These are phyloP conservation scores for Agrochola lota DNA, from an alignment of 2,888 invertebrate genomes.

Conservation along the genomic window DNA sequence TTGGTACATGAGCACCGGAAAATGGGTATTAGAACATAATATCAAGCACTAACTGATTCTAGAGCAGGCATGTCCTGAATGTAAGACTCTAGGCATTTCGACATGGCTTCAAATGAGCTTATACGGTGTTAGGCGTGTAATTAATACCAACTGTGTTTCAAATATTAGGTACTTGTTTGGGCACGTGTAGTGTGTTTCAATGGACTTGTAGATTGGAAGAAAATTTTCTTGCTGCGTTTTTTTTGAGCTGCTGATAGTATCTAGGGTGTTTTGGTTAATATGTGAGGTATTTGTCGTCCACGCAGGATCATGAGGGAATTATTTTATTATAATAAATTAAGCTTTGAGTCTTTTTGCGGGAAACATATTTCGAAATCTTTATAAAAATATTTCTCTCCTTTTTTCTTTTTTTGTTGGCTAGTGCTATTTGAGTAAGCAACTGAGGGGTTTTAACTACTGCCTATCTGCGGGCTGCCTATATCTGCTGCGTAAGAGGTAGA, in stretches of 20 bases:
- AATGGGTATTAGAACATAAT: constrained; percentile 40
- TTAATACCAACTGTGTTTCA: constrained; percentile 33
- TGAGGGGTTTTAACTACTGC: no score
- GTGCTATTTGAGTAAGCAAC: not conserved
- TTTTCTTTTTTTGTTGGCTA: not conserved
- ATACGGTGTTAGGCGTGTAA: constrained; percentile 30
- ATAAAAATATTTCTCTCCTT: no score
- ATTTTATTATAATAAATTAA: not conserved
- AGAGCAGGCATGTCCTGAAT: constrained; percentile 34
- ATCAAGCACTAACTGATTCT: constrained; percentile 33
- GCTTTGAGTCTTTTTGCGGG: not conserved
- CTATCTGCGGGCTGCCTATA: no score
- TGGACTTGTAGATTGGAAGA: not conserved
- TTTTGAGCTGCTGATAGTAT: not conserved
- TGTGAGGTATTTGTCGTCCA: not conserved
- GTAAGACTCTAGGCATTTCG: constrained; percentile 27
- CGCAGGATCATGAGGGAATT: not conserved
- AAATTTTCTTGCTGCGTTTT: not conserved
- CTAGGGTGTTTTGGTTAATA: not conserved
- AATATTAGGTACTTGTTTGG: constrained; percentile 3
- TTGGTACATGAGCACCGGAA: constrained; percentile 41
- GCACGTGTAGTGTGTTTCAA: constrained; percentile 23
- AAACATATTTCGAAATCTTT: no score
- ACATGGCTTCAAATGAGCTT: constrained; percentile 37
- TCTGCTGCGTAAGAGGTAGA: no score